These are phyloP conservation scores for Ceratoteleas bidentatus DNA, from an alignment of 1,140 invertebrate genomes.

Conservation along the genomic window DNA sequence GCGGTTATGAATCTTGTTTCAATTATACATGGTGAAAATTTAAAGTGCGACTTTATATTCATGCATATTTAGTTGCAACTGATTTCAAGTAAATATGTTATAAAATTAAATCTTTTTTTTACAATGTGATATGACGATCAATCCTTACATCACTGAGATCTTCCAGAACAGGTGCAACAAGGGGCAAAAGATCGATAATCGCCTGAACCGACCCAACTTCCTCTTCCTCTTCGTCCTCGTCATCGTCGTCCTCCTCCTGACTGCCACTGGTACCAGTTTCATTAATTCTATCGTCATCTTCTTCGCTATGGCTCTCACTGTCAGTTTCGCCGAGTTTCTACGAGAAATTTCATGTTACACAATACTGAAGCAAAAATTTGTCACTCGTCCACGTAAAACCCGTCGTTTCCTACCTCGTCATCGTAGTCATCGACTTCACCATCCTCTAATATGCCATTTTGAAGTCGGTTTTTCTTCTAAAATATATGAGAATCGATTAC, in stretches of 20 bases:
- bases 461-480: conserved; percentile 43
- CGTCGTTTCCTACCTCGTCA: conserved; percentile 39
- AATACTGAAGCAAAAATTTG: not conserved
- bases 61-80: too few species aligned
- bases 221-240: too few species aligned
- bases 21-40: too few species aligned
- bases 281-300: conserved; percentile 21
- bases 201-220: too few species aligned
- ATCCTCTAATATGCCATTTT: conserved; percentile 29
- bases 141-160: too few species aligned
- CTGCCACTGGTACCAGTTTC: conserved; percentile 16
- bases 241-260: conserved; percentile 39
- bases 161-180: too few species aligned
- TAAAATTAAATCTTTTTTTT: too few species aligned
- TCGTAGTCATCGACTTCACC: conserved; percentile 50
- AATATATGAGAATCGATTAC: conserved; percentile 8
- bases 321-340: conserved; percentile 48
- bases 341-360: conserved; percentile 4
- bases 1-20: too few species aligned
- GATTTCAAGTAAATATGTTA: too few species aligned
- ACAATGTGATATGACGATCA: too few species aligned
- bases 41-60: too few species aligned
- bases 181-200: too few species aligned
- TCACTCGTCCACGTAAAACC: not conserved
- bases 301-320: conserved; percentile 34